Evolutionary conservation across 2,797 vertebrate genomes (phyloP), one percentile per base, ranked within the genome.

Genomic region (Jordanella pulchra): DNA sequence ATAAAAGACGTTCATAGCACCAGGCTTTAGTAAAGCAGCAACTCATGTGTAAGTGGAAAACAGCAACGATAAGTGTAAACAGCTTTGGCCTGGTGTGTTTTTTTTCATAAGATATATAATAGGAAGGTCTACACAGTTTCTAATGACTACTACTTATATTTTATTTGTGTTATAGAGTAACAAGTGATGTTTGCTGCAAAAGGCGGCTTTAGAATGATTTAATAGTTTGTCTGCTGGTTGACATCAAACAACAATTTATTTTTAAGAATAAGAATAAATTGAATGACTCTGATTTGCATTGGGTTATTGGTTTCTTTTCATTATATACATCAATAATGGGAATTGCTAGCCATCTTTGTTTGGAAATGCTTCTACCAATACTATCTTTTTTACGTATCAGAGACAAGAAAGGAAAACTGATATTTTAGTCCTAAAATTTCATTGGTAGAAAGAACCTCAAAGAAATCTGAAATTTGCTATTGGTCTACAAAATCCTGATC

Each of bases 1-100:
- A 69, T 48, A 54, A 69, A 83, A 75, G 77, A 78, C 54, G 69
- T 35, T 48, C 44, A 53, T 42, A 28, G 56, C 71, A 39, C 44
- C 32, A 47, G 32, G 78, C 71, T 72, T 80, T 71, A 71, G 32
- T 84, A 78, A 84, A 86, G 84, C 73, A 82, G n/a, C 67, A 56
- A 69, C 60, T 83, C 45, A n/a, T n/a, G n/a, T n/a, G n/a, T n/a
- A n/a, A n/a, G n/a, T n/a, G n/a, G 9, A 65, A 32, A 63, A 66
- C 71, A 67, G 72, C 0, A 11, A 67, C 48, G 66, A 53, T 44
- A 71, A 80, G 53, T 81, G 58, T 64, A 73, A 44, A 50, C 65
- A 66, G 65, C 68, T 71, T 77, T 77, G 21, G 51, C 61, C 30
- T 32, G n/a, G 64, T 45, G n/a, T 51, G 2, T 9, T 6, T 42